Evolutionary conservation across 2,797 vertebrate genomes (phyloP).

Genomic region (Pangasius sanitwongsei): DNA sequence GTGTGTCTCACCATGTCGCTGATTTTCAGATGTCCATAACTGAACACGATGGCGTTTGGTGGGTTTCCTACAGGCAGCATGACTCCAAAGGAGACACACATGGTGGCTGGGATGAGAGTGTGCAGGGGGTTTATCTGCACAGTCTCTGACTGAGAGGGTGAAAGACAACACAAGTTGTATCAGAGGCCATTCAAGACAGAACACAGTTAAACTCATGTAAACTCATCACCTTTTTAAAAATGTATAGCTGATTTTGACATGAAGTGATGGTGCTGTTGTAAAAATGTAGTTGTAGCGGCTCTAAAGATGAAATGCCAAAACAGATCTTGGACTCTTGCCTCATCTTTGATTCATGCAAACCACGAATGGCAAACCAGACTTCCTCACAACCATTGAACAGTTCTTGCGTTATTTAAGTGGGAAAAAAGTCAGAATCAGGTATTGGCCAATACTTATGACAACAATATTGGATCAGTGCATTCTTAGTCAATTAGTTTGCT

Average conservation of each 20-base stretch:
- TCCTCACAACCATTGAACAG: neutral
- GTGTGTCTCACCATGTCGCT: slow-evolving; percentile 88
- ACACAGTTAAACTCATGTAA: neutral
- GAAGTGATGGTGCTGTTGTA: neutral
- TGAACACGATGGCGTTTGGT: slow-evolving; percentile 98
- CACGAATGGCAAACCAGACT: neutral
- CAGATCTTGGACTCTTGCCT: neutral
- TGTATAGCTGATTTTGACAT: neutral
- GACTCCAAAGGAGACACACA: slow-evolving; percentile 97
- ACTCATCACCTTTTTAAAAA: neutral
- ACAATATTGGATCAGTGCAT: neutral
- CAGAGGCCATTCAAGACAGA: neutral
- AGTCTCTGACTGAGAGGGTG: slow-evolving; percentile 85
- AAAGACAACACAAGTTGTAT: slow-evolving; percentile 17
- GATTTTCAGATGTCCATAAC: slow-evolving; percentile 95
- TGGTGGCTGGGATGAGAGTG: slow-evolving; percentile 94
- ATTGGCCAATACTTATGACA: neutral
- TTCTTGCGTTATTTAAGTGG: neutral
- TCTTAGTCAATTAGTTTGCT: neutral
- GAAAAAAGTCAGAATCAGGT: neutral
- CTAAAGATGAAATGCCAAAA: neutral
- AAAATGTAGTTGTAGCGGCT: neutral
- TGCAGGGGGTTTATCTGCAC: slow-evolving; percentile 94
- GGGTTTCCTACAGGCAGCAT: slow-evolving; percentile 99
- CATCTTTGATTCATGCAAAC: neutral